A percentile compares a stretch with the other conserved stretches of the same genome.
Conservation (phyloP, 1,140 invertebrate genomes). For the Saccostrea glomerata region DNA sequence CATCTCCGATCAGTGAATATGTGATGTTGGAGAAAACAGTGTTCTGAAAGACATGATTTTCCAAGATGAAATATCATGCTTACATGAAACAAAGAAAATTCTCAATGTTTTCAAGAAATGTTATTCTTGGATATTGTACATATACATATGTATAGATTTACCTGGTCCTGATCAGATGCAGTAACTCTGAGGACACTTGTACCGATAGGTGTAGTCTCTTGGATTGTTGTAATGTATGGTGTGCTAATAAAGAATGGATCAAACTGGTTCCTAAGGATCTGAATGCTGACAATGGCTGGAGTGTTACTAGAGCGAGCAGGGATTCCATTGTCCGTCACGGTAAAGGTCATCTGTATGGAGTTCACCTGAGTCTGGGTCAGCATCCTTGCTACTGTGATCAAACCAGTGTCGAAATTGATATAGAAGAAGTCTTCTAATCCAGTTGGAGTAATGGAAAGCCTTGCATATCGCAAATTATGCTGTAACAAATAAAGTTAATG, state of each 20-base stretch:
- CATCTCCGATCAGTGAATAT: conserved; percentile 66
- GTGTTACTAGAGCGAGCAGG: conserved; percentile 43
- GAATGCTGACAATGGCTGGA: conserved; percentile 60
- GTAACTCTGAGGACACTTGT: conserved; percentile 51
- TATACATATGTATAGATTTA: background rate
- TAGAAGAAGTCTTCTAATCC: conserved; percentile 64
- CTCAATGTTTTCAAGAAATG: no score
- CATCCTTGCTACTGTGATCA: conserved; percentile 60
- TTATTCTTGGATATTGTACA: no score
- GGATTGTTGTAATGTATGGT: conserved; percentile 47
- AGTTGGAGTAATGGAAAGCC: conserved; percentile 45
- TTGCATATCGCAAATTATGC: conserved; percentile 60
- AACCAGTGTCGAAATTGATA: conserved; percentile 64
- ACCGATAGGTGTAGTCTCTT: conserved; percentile 47
- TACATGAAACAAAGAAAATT: no score
- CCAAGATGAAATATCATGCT: background rate
- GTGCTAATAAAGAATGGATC: conserved; percentile 86
- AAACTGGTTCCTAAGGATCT: conserved; percentile 86
- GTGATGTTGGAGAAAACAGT: conserved; percentile 59
- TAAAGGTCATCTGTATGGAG: conserved; percentile 53
- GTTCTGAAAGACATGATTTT: background rate
- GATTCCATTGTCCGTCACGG: conserved; percentile 51
- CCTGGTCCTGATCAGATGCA: conserved; percentile 68
- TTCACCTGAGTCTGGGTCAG: conserved; percentile 54
- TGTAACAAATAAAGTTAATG: conserved; percentile 35